Evolutionary conservation across 2,888 invertebrate species (phyloP).

Genomic region (Rhaphigaster nebulosa): DNA sequence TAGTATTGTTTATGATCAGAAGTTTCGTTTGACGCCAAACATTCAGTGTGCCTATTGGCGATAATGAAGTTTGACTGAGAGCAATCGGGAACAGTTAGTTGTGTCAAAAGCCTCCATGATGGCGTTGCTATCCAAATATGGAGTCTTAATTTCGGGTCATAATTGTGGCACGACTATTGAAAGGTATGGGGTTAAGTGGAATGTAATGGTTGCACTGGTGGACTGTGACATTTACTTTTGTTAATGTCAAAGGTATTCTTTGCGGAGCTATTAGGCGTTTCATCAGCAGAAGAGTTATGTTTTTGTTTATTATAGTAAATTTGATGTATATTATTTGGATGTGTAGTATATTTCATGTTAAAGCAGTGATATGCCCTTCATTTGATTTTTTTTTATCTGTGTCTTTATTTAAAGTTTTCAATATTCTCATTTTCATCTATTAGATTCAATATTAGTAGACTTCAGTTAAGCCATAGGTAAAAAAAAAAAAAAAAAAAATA

Average conservation of each 20-base stretch:
- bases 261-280: background rate
- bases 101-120: background rate
- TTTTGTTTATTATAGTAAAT: too few species aligned
- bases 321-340: too few species aligned
- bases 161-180: background rate
- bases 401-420: too few species aligned
- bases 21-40: background rate
- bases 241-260: background rate
- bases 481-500: too few species aligned
- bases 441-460: too few species aligned
- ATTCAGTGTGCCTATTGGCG: background rate
- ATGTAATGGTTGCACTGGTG: background rate
- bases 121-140: background rate
- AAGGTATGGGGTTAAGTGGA: background rate
- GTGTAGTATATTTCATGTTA: too few species aligned
- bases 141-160: background rate
- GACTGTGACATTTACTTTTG: background rate
- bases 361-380: too few species aligned
- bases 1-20: too few species aligned
- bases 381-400: too few species aligned
- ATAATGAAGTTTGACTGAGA: background rate
- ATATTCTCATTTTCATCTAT: too few species aligned
- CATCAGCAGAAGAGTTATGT: background rate
- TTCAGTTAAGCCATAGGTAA: too few species aligned
- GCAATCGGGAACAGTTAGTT: background rate